These are phyloP conservation scores for Hemichromis elongatus DNA, from an alignment of 2,113 vertebrate species.

Conservation along the genomic window DNA sequence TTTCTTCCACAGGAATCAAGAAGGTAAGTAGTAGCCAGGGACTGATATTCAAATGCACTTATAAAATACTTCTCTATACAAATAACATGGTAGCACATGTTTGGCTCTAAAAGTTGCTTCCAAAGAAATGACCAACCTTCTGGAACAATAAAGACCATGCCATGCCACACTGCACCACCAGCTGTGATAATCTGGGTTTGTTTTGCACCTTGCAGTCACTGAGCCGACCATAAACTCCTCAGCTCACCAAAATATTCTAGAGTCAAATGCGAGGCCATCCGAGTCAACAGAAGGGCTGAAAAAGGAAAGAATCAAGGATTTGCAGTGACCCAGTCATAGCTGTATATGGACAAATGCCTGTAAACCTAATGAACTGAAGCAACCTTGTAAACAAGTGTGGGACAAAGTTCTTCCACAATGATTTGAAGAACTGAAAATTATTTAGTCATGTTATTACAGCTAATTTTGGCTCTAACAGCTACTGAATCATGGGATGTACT, in stretches of 20 bases:
- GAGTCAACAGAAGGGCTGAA: neutral
- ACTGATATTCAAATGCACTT: neutral
- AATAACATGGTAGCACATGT: rapidly evolving
- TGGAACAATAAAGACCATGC: too few species aligned
- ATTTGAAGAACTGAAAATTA: neutral
- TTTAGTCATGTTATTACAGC: neutral
- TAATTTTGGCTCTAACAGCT: neutral
- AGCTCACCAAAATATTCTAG: neutral
- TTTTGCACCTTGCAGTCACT: neutral
- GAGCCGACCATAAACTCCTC: neutral
- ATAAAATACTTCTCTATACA: too few species aligned
- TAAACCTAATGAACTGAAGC: too few species aligned
- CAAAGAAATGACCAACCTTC: neutral
- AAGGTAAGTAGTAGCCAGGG: neutral
- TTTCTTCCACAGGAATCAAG: neutral
- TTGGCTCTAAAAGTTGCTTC: neutral
- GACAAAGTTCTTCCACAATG: neutral
- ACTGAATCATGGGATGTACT: neutral
- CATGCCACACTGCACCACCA: too few species aligned
- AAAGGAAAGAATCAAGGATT: rapidly evolving
- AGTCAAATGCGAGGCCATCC: neutral
- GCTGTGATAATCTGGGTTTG: neutral
- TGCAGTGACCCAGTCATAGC: too few species aligned
- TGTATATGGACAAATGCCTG: too few species aligned
- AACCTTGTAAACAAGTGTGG: too few species aligned